phyloP scores from a whole-genome alignment of 2,888 invertebrate genomes.

The Saturnia japonica region DNA sequence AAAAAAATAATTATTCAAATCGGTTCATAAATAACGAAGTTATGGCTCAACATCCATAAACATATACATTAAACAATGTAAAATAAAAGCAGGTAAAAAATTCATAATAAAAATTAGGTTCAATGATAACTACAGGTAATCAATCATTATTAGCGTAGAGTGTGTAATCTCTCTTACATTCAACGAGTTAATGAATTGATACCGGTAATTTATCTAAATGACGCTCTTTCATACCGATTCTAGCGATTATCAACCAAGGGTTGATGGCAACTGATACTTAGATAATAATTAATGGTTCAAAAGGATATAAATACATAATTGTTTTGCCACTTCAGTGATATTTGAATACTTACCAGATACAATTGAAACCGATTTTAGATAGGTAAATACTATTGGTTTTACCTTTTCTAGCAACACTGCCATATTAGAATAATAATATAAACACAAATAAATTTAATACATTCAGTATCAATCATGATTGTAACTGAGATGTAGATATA shows the following conservation, averaged over 20 bases:
- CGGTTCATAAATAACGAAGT: no score
- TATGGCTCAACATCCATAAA: no score
- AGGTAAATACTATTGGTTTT: neutral
- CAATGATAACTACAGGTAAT: no score
- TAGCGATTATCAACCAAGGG: neutral
- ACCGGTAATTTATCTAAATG: neutral
- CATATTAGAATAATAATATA: neutral
- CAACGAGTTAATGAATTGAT: neutral
- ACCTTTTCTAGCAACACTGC: neutral
- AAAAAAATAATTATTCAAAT: no score
- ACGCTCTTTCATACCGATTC: neutral
- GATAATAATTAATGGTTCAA: neutral
- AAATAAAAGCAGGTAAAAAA: no score
- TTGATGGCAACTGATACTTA: neutral
- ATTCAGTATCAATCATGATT: neutral
- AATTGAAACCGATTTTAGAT: neutral
- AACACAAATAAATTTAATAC: no score
- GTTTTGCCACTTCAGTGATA: neutral
- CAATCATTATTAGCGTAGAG: no score
- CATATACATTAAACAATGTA: no score
- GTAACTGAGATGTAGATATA: constrained; percentile 26
- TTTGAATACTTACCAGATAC: no score
- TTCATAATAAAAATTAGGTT: no score
- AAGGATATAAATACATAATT: neutral
- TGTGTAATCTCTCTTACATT: no score